A percentile compares a stretch with the other conserved stretches of the same genome.
These are phyloP conservation scores for Uromys caudimaculatus DNA, from an alignment of 2,797 vertebrate species.

Conservation along the genomic window DNA sequence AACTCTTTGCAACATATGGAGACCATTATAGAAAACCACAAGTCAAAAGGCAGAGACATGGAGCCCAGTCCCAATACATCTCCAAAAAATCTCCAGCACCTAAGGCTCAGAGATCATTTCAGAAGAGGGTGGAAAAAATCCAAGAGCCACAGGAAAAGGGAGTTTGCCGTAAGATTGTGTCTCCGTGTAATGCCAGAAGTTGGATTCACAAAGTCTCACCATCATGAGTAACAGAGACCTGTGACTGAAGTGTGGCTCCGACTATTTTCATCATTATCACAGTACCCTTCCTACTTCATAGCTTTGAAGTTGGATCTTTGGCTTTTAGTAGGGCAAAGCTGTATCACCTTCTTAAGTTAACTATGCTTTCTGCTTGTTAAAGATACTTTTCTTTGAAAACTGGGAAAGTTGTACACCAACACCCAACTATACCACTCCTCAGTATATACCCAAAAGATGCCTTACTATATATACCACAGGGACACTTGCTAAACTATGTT, in stretches of 20 bases:
- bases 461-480: too few species aligned
- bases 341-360: slow-evolving; percentile 37
- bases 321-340: background rate
- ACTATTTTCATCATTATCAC: background rate
- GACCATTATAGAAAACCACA: background rate
- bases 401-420: background rate
- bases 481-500: background rate
- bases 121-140: background rate
- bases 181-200: background rate
- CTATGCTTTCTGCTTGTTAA: slow-evolving; percentile 11
- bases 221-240: background rate
- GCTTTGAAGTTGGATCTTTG: slow-evolving; percentile 39
- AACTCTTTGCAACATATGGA: background rate
- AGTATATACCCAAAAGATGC: too few species aligned
- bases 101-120: background rate
- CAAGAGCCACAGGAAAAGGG: background rate
- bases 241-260: slow-evolving; percentile 8
- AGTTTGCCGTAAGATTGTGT: background rate
- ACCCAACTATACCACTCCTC: too few species aligned
- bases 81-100: background rate
- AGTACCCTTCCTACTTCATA: slow-evolving; percentile 25
- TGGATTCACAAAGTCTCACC: background rate
- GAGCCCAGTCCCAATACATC: background rate
- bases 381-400: background rate
- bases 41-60: background rate